Evolutionary conservation across 2,797 vertebrate genomes (phyloP).

Genomic region (Helicolenus hilgendorfi): DNA sequence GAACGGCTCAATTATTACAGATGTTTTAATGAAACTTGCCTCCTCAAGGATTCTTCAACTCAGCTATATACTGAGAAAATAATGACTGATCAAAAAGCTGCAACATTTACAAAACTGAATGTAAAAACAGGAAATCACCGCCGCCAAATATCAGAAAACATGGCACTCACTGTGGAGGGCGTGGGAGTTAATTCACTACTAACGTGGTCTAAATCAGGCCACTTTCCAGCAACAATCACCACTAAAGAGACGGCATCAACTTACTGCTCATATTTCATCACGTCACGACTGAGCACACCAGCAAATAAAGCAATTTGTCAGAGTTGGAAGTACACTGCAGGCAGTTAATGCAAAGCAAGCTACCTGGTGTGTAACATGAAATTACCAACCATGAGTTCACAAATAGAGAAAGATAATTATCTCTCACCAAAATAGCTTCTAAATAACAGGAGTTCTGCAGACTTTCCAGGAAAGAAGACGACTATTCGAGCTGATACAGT

Average conservation of each 20-base stretch:
- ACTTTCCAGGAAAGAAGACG: background rate
- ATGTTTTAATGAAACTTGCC: background rate
- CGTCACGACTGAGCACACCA: slow-evolving; percentile 28
- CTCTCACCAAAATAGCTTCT: background rate
- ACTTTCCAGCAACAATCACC: slow-evolving; percentile 20
- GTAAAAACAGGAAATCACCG: background rate
- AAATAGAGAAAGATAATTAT: slow-evolving; percentile 32
- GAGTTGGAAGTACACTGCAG: slow-evolving; percentile 5
- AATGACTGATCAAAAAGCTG: background rate
- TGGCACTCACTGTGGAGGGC: background rate
- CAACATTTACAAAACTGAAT: slow-evolving; percentile 1
- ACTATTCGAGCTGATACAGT: background rate
- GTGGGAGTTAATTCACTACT: background rate
- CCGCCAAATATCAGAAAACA: slow-evolving; percentile 3
- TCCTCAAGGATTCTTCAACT: background rate
- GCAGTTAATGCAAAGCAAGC: slow-evolving; percentile 23
- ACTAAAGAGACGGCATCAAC: slow-evolving; percentile 7
- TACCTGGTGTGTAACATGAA: slow-evolving; percentile 41
- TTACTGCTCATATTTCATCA: slow-evolving; percentile 49
- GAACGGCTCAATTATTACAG: background rate
- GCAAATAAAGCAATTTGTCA: slow-evolving; percentile 56
- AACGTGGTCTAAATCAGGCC: slow-evolving; percentile 2
- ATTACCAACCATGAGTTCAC: slow-evolving; percentile 31
- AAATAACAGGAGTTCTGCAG: background rate
- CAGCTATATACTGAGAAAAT: background rate